phyloP scores from a whole-genome alignment of 2,113 vertebrate species.

The Bos indicus region DNA sequence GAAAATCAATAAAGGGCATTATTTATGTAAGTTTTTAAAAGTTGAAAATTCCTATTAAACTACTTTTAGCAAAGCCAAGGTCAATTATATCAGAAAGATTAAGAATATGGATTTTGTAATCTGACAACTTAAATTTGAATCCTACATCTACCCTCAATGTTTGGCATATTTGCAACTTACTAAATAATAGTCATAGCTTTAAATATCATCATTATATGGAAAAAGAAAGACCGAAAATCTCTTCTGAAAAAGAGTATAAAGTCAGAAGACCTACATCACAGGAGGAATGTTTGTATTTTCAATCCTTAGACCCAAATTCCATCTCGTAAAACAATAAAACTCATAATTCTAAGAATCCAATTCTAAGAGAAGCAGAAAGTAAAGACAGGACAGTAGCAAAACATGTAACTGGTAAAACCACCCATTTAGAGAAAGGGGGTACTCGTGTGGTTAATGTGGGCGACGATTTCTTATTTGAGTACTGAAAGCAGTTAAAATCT shows the following conservation, averaged over 20 bases:
- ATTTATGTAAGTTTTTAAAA: neutral
- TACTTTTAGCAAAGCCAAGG: neutral
- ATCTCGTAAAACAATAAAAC: neutral
- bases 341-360: neutral
- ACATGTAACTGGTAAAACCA: neutral
- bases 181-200: neutral
- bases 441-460: neutral
- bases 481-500: neutral
- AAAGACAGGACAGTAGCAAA: neutral
- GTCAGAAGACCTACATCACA: neutral
- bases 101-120: neutral
- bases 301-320: neutral
- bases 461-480: neutral
- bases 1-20: neutral
- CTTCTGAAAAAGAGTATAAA: neutral
- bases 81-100: neutral
- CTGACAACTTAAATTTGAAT: neutral
- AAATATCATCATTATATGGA: neutral
- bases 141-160: neutral
- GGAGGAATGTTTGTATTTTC: neutral
- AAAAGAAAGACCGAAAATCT: neutral
- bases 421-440: neutral
- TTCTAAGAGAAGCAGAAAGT: neutral
- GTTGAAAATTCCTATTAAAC: neutral
- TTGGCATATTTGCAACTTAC: neutral